These are phyloP conservation scores for Erpornis zantholeuca DNA, from an alignment of 2,113 vertebrate species.

Conservation along the genomic window DNA sequence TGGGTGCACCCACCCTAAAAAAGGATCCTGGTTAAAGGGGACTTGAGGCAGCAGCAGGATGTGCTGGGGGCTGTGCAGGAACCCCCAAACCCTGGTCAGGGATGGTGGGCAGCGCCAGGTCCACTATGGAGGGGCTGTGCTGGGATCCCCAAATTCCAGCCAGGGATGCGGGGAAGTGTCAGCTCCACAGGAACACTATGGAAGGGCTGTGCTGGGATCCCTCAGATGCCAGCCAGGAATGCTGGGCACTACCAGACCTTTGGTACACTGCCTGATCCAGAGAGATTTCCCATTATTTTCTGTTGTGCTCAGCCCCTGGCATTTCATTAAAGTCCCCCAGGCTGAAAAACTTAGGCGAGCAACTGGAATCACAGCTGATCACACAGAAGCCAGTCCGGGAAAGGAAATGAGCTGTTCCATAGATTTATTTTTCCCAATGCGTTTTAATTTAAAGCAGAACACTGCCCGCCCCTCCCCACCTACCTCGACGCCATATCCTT, in stretches of 20 bases:
- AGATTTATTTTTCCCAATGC: too few species aligned
- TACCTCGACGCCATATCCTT: too few species aligned
- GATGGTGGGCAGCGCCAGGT: not conserved
- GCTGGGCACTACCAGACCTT: not conserved
- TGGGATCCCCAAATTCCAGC: not conserved
- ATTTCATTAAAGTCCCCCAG: not conserved
- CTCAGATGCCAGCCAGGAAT: not conserved
- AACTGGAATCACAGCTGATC: too few species aligned
- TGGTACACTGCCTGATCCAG: not conserved
- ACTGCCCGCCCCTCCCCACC: too few species aligned
- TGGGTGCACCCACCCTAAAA: not conserved
- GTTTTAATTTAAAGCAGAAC: too few species aligned
- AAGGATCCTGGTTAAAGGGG: not conserved
- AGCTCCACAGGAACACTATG: too few species aligned
- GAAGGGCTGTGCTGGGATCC: too few species aligned
- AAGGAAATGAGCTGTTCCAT: too few species aligned
- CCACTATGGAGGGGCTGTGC: not conserved
- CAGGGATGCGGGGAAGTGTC: not conserved
- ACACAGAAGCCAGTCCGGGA: too few species aligned
- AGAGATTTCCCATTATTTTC: too few species aligned
- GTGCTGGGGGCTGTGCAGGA: not conserved
- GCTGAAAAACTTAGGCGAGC: too few species aligned
- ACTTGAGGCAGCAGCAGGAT: not conserved
- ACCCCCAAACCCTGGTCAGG: not conserved
- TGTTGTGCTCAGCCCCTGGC: not conserved